Conservation (phyloP, 1,140 invertebrate species). For the Drosophila seguyi region DNA sequence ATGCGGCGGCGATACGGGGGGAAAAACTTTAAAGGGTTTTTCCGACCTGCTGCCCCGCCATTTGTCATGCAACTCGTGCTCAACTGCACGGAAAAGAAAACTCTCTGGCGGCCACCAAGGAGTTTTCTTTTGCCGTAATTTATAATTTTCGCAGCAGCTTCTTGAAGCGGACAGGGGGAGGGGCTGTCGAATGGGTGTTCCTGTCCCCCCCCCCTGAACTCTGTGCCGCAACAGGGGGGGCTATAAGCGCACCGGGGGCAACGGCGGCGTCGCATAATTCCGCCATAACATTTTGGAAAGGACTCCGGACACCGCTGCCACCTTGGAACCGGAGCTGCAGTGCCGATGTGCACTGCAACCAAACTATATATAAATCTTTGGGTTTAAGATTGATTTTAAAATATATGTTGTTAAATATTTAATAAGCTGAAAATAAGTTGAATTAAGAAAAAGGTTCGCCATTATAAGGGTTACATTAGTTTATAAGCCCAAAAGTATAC, state of each 20-base stretch:
- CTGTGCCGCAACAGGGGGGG: constrained; percentile 40
- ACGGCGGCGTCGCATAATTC: constrained; percentile 75
- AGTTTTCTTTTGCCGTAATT: constrained; percentile 53
- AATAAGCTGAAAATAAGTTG: neutral
- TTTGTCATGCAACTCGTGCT: constrained; percentile 80
- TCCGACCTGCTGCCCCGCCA: constrained; percentile 40
- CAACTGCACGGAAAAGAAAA: constrained; percentile 82
- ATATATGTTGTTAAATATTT: neutral
- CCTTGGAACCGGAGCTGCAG: constrained; percentile 71
- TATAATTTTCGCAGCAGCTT: constrained; percentile 54
- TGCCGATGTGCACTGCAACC: constrained; percentile 21
- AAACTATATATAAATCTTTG: neutral
- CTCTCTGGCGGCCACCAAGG: constrained; percentile 18
- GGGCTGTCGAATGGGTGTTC: constrained; percentile 7
- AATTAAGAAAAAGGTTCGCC: neutral
- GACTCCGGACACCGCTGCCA: constrained; percentile 44
- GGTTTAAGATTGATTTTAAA: neutral
- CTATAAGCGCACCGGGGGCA: constrained; percentile 81
- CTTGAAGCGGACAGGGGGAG: constrained; percentile 2
- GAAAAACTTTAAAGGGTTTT: constrained; percentile 45
- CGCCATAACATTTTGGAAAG: constrained; percentile 76
- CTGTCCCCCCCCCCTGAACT: constrained; percentile 48
- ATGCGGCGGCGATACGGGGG: constrained; percentile 34
- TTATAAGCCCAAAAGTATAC: constrained; percentile 9
- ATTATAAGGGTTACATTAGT: neutral